These are phyloP conservation scores for Glaucomys volans DNA, from an alignment of 2,113 vertebrate species.

Conservation along the genomic window DNA sequence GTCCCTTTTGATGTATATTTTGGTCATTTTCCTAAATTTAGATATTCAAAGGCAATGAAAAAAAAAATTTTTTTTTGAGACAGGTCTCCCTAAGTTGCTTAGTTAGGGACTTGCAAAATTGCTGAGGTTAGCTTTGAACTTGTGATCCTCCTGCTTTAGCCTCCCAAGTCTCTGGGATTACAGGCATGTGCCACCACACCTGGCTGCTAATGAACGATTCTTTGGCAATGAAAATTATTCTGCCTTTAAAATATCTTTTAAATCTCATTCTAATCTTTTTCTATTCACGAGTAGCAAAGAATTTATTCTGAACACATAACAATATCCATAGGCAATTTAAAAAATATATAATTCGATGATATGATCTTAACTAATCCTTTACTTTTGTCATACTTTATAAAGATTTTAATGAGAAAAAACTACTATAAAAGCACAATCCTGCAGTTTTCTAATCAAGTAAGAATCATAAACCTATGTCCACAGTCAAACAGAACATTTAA, in stretches of 20 bases:
- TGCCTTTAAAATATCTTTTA: constrained; percentile 29
- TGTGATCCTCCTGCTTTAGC: no score
- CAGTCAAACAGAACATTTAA: neutral
- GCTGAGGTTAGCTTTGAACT: no score
- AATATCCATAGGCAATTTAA: neutral
- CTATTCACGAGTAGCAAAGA: neutral
- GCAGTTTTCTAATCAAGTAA: neutral
- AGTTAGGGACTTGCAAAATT: no score
- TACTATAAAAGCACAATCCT: neutral
- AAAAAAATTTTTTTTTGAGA: neutral
- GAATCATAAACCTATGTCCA: neutral
- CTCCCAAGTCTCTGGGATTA: no score
- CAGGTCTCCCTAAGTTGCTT: no score
- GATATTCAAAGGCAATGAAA: constrained; percentile 28
- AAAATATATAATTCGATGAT: neutral
- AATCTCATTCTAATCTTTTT: constrained; percentile 18
- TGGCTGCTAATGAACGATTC: neutral
- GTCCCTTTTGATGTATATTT: neutral
- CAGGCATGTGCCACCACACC: no score
- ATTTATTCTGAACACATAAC: neutral
- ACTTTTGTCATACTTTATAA: neutral
- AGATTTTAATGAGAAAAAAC: neutral
- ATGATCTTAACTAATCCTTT: neutral
- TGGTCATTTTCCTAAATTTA: constrained; percentile 22
- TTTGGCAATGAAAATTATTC: constrained; percentile 32